phyloP scores from a whole-genome alignment of 2,888 invertebrate species.

The Volucella bombylans region DNA sequence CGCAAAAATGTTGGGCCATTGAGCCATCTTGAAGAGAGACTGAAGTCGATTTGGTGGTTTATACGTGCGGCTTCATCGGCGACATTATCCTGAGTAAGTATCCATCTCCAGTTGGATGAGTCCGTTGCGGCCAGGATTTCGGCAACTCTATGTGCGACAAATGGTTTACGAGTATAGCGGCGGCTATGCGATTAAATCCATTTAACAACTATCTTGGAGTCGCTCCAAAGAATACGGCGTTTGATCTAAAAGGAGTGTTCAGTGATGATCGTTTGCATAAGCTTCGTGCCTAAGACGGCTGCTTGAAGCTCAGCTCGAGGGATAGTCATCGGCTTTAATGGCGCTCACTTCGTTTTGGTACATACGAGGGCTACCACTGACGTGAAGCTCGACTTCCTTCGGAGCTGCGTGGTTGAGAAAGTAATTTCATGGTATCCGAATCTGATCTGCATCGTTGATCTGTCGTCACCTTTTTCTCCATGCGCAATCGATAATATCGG shows the following conservation, averaged over 20 bases:
- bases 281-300: not conserved
- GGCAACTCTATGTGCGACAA: no score
- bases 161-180: not conserved
- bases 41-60: slow-evolving; percentile 2
- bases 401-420: not conserved
- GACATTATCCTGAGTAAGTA: slow-evolving; percentile 22
- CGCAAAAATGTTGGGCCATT: not conserved
- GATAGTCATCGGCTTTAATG: slow-evolving; percentile 9
- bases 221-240: no score
- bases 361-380: slow-evolving; percentile 35
- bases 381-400: not conserved
- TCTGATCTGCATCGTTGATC: no score
- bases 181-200: not conserved
- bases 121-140: no score
- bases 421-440: not conserved
- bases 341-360: slow-evolving; percentile 20
- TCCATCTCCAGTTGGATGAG: slow-evolving; percentile 64
- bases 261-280: no score
- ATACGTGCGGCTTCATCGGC: slow-evolving; percentile 39
- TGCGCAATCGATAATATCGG: not conserved
- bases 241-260: no score
- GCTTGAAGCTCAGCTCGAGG: slow-evolving; percentile 24
- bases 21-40: not conserved
- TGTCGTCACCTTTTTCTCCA: no score
- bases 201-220: no score